Conservation (phyloP, 1,140 invertebrate species). For the Planococcus citri region DNA sequence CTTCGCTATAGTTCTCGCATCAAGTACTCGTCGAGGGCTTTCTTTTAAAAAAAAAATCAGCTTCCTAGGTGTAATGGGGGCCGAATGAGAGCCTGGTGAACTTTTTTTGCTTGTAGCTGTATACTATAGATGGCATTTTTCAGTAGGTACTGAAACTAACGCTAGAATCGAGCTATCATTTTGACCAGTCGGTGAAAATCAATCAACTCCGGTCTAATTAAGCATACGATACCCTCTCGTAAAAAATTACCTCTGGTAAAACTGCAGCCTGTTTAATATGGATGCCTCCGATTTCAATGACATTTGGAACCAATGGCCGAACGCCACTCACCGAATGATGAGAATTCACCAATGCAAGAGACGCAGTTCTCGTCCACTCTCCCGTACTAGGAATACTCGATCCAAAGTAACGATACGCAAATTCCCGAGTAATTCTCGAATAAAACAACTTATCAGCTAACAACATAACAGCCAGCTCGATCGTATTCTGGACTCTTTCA, state of each 20-base stretch:
- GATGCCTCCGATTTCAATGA: slow-evolving; percentile 37
- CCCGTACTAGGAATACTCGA: slow-evolving; percentile 26
- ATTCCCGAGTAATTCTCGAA: background rate
- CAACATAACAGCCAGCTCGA: background rate
- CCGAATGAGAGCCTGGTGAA: too few relatives aligned
- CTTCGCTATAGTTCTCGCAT: too few relatives aligned
- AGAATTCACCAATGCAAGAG: slow-evolving; percentile 41
- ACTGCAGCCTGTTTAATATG: slow-evolving; percentile 39
- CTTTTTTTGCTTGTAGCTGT: too few relatives aligned
- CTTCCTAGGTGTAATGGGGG: too few relatives aligned
- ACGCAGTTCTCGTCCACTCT: slow-evolving; percentile 33
- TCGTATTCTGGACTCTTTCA: slow-evolving; percentile 31
- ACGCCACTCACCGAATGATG: slow-evolving; percentile 32
- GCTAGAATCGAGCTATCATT: slow-evolving; percentile 34
- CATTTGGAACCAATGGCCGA: slow-evolving; percentile 31
- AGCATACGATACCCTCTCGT: too few relatives aligned
- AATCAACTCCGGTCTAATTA: too few relatives aligned
- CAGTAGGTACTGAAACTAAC: too few relatives aligned
- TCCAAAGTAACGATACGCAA: background rate
- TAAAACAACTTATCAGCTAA: background rate
- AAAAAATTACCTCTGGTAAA: slow-evolving; percentile 40
- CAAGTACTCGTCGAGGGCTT: too few relatives aligned
- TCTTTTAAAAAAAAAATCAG: too few relatives aligned
- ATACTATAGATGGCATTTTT: too few relatives aligned
- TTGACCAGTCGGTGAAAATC: too few relatives aligned